These are phyloP conservation scores for Varanus salvator DNA, from an alignment of 2,113 vertebrate genomes.

Conservation along the genomic window DNA sequence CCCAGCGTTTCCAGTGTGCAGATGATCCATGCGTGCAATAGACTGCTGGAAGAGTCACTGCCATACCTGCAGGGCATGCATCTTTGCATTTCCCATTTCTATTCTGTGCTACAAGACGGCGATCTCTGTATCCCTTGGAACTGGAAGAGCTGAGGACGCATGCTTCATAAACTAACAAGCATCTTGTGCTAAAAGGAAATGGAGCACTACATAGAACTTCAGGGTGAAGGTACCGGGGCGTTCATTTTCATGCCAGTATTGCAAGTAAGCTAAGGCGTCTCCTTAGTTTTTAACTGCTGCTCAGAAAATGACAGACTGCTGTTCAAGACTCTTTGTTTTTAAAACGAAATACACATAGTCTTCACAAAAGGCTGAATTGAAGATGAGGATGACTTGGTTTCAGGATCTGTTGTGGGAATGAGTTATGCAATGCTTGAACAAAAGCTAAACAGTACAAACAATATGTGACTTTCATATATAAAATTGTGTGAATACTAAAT, in stretches of 20 bases:
- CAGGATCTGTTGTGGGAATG: conserved; percentile 51
- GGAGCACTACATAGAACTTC: conserved; percentile 47
- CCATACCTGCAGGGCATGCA: conserved; percentile 86
- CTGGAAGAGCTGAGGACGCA: conserved; percentile 84
- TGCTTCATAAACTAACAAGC: conserved; percentile 56
- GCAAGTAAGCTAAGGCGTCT: conserved; percentile 27
- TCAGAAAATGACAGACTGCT: conserved; percentile 34
- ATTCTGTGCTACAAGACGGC: conserved; percentile 94
- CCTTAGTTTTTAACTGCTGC: conserved; percentile 57
- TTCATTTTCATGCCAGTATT: conserved; percentile 65
- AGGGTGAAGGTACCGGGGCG: conserved; percentile 71
- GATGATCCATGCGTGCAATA: conserved; percentile 88
- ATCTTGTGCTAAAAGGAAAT: conserved; percentile 61
- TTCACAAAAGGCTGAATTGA: conserved; percentile 9
- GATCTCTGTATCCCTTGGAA: conserved; percentile 97
- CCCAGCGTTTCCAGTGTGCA: conserved; percentile 88
- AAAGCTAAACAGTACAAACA: conserved; percentile 38
- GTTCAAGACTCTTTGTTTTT: conserved; percentile 36
- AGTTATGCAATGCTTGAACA: conserved; percentile 45
- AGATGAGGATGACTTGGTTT: background rate
- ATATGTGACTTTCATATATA: background rate
- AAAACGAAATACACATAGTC: background rate
- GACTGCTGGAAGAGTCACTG: conserved; percentile 81
- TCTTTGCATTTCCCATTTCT: conserved; percentile 90
- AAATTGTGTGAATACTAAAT: background rate